Evolutionary conservation across 2,113 vertebrate genomes (phyloP), one percentile per base, ranked within the genome.

Genomic region (Brevimyrus niger): DNA sequence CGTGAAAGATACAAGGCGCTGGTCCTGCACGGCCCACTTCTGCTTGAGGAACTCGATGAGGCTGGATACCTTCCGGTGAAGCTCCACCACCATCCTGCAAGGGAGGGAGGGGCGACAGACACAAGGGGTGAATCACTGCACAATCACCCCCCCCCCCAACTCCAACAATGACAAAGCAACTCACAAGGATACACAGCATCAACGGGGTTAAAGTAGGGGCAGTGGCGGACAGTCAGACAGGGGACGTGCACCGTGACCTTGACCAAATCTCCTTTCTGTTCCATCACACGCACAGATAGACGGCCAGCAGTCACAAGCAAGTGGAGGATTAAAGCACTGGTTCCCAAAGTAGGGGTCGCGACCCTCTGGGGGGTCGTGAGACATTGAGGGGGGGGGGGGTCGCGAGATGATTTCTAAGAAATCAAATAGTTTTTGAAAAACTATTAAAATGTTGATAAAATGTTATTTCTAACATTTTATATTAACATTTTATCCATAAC

Each of bases 1-100:
- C 0, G 5, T 86, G 53, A 93, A 98, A 96, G 98, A 99, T 99
- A 99, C 98, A 89, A 99, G 95, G 38, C 98, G 95, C 90, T 97
- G 97, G 95, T 99, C 98, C 3, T 99, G 97, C 89, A 97, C 96
- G 0, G 97, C 96, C 98, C 98, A 99, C 92, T 99, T 99, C 94
- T 99, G 98, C 91, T 98, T 99, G 92, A 99, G 93, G 92, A 99
- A 99, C 87, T 99, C 98, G 21, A 99, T 99, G 89, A 99, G 98
- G 92, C 97, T 98, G 93, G 98, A 99, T 21, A 99, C 98, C 91
- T 99, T 99, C 35, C 98, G 96, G 91, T 99, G 98, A 6, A 99
- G 95, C 92, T 99, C 98, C 91, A 99, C 98, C 0, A 99, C 97
- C 98, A 99, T 99, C 95, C 98, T 99, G 0, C 0, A 35, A 7